Percentiles rank a stretch among this genome's conserved stretches.
Conservation (phyloP, 2,797 vertebrate genomes). For the Petrocephalus sullivani region DNA sequence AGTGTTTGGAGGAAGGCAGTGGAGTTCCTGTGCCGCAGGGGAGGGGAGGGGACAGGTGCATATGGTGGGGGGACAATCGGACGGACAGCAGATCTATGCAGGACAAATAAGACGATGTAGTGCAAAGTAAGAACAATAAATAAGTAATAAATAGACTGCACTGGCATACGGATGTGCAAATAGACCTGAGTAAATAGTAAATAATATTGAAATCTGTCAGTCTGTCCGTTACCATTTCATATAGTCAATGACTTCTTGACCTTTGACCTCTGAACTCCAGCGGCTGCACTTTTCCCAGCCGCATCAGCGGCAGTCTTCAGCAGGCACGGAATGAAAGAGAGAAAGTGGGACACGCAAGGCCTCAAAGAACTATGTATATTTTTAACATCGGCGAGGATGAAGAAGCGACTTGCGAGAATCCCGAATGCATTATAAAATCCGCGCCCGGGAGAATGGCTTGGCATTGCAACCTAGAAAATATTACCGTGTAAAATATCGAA, state of each 20-base stretch:
- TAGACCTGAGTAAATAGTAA: not conserved
- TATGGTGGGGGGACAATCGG: not conserved
- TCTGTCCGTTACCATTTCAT: not conserved
- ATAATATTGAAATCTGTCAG: not conserved
- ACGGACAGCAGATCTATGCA: not conserved
- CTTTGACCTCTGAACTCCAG: not conserved
- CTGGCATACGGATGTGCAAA: not conserved
- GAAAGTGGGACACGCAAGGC: not conserved
- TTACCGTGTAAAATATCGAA: constrained; percentile 14
- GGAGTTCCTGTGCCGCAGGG: not conserved
- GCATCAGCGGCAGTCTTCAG: not conserved
- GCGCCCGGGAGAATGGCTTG: not conserved
- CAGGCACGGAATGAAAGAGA: not conserved
- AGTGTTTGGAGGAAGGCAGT: not conserved
- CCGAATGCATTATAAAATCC: not conserved
- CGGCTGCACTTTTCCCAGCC: not conserved
- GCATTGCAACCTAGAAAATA: not conserved
- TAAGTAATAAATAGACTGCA: not conserved
- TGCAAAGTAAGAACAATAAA: not conserved
- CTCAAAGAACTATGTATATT: constrained; percentile 1
- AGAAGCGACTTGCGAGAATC: not conserved
- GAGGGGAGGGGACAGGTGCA: not conserved
- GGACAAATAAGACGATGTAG: not conserved
- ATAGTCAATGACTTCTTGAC: not conserved
- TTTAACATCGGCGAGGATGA: not conserved